Evolutionary conservation across 1,140 invertebrate genomes (phyloP), one percentile per base, ranked within the genome.

Genomic region (Bombus difficillimus): DNA sequence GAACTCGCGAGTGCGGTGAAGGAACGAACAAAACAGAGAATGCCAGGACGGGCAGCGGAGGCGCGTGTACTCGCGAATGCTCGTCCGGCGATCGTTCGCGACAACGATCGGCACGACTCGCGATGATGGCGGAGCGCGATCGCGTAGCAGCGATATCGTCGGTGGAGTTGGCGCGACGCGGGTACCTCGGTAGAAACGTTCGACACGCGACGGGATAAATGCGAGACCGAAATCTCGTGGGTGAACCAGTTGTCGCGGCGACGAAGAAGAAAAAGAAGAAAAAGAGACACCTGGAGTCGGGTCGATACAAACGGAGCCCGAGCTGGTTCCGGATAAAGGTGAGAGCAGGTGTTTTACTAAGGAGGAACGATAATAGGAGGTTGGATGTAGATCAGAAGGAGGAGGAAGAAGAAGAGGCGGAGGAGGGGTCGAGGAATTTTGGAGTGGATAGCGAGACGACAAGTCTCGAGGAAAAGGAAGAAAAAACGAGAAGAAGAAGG

Each of bases 71-170:
- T 53, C 86, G 59, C 28, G 74, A 41, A 37, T 57, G 71, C 76
- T 69, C 75, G 64, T 41, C 64, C 74, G 76, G n/a, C 59, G 74
- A 75, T 81, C 47, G 28, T 22, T 34, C 62, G 32, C 47, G 68
- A 10, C 47, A n/a, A 66, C 66, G 88, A 32, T 43, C 77, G 76
- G 47, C 71, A 59, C 32, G 39, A 82, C n/a, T 81, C 88, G 66
- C 88, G 89, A 90, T 90, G 88, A 90, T 90, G 89, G 47, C 88
- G 88, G 89, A 90, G 85, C 57, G 81, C 79, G 71, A 68, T 81
- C 80, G 78, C 79, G 79, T 80, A 81, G 85, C 53, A 76, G 66
- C 85, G 78, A 62, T 84, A 68, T 81, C 87, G 80, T 89, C 79
- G 83, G 77, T 83, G 72, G 87, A 83, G 69, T 74, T 80, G 53